Evolutionary conservation across 2,113 vertebrate species (phyloP).

Genomic region (Dendropsophus ebraccatus): DNA sequence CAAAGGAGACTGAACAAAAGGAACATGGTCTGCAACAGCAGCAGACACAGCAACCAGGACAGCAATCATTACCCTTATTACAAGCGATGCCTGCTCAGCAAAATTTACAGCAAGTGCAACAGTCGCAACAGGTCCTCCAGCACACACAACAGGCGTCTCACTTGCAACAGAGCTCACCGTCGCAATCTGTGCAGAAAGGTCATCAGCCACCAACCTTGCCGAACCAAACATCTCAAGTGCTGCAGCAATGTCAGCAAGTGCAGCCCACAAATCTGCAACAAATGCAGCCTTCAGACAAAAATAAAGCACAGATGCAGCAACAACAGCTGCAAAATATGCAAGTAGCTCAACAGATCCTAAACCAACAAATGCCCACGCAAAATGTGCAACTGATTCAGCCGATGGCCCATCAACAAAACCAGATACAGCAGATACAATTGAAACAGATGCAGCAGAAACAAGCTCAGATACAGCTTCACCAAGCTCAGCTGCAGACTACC

Average conservation of each 20-base stretch:
- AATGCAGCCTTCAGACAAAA: constrained; percentile 47
- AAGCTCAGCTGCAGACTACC: neutral
- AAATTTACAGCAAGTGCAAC: constrained; percentile 25
- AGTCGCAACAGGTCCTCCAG: constrained; percentile 48
- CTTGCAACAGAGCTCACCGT: neutral
- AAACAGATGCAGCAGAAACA: constrained; percentile 50
- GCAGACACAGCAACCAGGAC: neutral
- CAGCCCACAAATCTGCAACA: constrained; percentile 23
- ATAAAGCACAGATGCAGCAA: constrained; percentile 58
- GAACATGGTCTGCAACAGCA: neutral
- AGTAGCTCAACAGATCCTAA: constrained; percentile 38
- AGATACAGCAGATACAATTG: constrained; percentile 32
- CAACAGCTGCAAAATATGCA: constrained; percentile 55
- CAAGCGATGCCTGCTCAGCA: constrained; percentile 13
- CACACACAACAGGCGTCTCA: constrained; percentile 14
- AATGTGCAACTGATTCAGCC: constrained; percentile 52
- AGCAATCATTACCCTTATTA: constrained; percentile 36
- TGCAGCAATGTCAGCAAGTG: neutral
- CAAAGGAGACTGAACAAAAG: constrained; percentile 61
- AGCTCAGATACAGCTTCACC: constrained; percentile 33
- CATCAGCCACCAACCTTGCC: neutral
- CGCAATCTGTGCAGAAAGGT: neutral
- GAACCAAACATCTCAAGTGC: constrained; percentile 32
- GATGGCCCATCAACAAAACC: constrained; percentile 14
- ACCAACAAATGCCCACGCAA: neutral